These are phyloP conservation scores for Nothobranchius kuhntae DNA, from an alignment of 2,113 vertebrate species.

Conservation along the genomic window DNA sequence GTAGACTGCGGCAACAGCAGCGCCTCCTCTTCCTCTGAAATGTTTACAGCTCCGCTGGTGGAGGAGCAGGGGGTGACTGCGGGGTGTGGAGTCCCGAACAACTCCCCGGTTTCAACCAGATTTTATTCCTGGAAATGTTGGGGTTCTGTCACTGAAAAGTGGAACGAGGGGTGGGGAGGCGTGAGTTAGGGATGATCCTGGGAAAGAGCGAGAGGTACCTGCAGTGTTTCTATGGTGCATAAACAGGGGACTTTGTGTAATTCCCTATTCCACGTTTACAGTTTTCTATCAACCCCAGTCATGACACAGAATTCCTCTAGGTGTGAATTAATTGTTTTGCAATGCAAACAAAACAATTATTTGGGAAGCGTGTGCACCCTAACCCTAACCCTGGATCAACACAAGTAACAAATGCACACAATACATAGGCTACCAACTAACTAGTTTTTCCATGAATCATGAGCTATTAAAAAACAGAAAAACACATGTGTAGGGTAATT, in stretches of 20 bases:
- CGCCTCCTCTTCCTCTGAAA: conserved; percentile 41
- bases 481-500: not conserved
- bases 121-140: conserved; percentile 56
- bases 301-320: not conserved
- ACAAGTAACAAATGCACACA: not conserved
- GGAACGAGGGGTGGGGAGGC: not conserved
- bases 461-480: not conserved
- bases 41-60: conserved; percentile 52
- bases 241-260: conserved; percentile 10
- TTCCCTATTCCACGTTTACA: not conserved
- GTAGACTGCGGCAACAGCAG: not conserved
- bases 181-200: not conserved
- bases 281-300: not conserved
- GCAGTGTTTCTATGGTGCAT: not conserved
- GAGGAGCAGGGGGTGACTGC: conserved; percentile 13
- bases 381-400: not conserved
- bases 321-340: conserved; percentile 11
- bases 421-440: not conserved
- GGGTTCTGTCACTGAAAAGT: conserved; percentile 7
- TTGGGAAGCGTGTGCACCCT: not conserved
- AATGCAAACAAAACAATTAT: too few species aligned
- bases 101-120: conserved; percentile 13
- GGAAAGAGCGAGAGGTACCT: not conserved
- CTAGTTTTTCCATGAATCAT: not conserved
- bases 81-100: not conserved